These are phyloP conservation scores for Venturia canescens DNA, from an alignment of 1,140 invertebrate species.

Conservation along the genomic window DNA sequence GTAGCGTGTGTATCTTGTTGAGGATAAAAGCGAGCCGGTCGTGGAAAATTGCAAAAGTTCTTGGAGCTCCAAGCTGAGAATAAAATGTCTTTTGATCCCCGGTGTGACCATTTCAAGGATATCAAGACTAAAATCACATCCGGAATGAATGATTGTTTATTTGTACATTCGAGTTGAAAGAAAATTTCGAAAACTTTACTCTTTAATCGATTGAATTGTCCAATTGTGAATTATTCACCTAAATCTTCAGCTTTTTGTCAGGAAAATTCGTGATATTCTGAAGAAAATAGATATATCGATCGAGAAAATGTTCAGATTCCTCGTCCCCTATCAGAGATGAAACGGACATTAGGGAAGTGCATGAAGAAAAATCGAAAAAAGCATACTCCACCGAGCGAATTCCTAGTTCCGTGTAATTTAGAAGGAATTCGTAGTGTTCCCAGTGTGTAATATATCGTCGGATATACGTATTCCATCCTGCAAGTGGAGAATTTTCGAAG, in stretches of 20 bases:
- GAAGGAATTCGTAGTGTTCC: not conserved
- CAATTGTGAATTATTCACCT: too few species aligned
- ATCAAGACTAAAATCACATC: too few species aligned
- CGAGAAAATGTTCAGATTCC: too few species aligned
- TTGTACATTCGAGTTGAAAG: too few species aligned
- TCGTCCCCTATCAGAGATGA: not conserved
- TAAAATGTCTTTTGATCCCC: not conserved
- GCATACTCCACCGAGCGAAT: not conserved
- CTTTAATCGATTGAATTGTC: too few species aligned
- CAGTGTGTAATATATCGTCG: not conserved
- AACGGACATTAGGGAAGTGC: not conserved
- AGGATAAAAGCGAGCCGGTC: not conserved
- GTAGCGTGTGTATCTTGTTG: not conserved
- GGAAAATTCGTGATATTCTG: too few species aligned
- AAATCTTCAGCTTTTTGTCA: too few species aligned
- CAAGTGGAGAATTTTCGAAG: not conserved
- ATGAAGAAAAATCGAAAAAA: not conserved
- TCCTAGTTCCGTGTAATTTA: not conserved
- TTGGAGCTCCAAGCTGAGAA: not conserved
- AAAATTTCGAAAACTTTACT: too few species aligned
- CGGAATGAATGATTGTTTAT: too few species aligned
- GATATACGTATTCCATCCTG: not conserved
- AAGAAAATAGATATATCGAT: too few species aligned
- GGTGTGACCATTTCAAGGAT: not conserved
- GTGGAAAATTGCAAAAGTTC: not conserved